phyloP scores from a whole-genome alignment of 2,797 vertebrate species.

The Apogon talboti region DNA sequence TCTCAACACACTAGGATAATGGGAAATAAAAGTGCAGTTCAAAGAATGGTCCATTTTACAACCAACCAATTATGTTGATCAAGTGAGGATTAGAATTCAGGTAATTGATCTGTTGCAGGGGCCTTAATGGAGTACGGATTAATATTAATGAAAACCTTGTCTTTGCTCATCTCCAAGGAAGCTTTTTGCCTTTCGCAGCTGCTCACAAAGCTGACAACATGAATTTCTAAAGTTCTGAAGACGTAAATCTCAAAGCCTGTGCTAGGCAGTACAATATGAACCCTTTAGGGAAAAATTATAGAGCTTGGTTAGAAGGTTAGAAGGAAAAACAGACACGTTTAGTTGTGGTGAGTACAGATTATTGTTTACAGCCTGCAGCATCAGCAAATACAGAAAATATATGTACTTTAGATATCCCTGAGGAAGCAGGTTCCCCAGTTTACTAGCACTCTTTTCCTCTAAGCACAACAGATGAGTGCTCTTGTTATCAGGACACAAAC shows the following conservation, averaged over 20 bases:
- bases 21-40: conserved; percentile 19
- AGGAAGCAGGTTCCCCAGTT: conserved; percentile 51
- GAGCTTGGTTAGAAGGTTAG: conserved; percentile 40
- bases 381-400: conserved; percentile 62
- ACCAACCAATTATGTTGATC: conserved; percentile 22
- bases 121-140: conserved; percentile 48
- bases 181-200: conserved; percentile 26
- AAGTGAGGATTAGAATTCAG: conserved; percentile 33
- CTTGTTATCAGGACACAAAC: conserved; percentile 75
- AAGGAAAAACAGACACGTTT: conserved; percentile 42
- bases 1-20: conserved; percentile 15
- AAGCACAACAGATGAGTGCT: conserved; percentile 70
- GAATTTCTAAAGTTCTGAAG: conserved; percentile 42
- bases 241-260: conserved; percentile 41
- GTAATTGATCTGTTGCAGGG: conserved; percentile 29
- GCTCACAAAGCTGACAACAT: conserved; percentile 43
- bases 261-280: conserved; percentile 10
- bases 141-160: conserved; percentile 50
- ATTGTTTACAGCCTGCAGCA: conserved; percentile 46
- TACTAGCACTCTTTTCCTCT: conserved; percentile 41
- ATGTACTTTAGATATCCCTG: conserved; percentile 50
- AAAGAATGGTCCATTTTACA: conserved; percentile 30
- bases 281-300: conserved; percentile 30
- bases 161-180: conserved; percentile 25
- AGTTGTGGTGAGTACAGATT: conserved; percentile 36